Base-by-base conservation (phyloP, 2,888 invertebrate genomes). In the Ophion ventricosus region DNA sequence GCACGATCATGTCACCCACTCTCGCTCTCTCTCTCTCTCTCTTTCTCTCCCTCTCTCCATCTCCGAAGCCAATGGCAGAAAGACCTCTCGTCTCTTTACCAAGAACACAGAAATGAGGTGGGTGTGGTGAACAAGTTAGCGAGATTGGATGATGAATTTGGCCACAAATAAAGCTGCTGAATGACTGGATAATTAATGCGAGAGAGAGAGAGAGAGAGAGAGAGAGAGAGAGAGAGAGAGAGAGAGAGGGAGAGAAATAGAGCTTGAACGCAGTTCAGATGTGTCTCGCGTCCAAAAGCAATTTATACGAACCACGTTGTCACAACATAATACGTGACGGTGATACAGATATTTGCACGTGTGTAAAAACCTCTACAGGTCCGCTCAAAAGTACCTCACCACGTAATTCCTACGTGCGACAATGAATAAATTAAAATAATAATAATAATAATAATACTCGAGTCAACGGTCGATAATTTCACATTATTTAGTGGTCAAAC, bases 151-250 rank as follows among this genome's bases (percentile, higher is more conserved):
- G 70, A 82, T 82, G 82, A 81, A 82, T 76, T 66, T 26, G 20
- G 14, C 66, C 61, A 29, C 66, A 72, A 78, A 82, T 72, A 56
- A 76, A 82, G 72, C 59, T 66, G 79, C 78, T 43, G 75, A 61
- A 69, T 72, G 69, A 75, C 70, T 69, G 79, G 59, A 82, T 84
- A 79, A 84, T 84, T 84, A 82, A 84, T 79, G 54, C 54, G 72
- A 17, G 49, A 2, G 49, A 49, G 4, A 17, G 49, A 49, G 49
- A 17, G 49, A 49, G 49, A 17, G 14, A 17, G 14, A 17, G 49
- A 57, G 40, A 14, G 49, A 17, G 49, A 49, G 49, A 17, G 49
- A 49, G 49, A 17, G 14, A 49, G 14, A 4, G 49, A 57, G 54
- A 59, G 72, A 17, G 49, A 14, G 49, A 49, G 49, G 14, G 49